phyloP scores from a whole-genome alignment of 2,797 vertebrate genomes.

The Necrosyrtes monachus region DNA sequence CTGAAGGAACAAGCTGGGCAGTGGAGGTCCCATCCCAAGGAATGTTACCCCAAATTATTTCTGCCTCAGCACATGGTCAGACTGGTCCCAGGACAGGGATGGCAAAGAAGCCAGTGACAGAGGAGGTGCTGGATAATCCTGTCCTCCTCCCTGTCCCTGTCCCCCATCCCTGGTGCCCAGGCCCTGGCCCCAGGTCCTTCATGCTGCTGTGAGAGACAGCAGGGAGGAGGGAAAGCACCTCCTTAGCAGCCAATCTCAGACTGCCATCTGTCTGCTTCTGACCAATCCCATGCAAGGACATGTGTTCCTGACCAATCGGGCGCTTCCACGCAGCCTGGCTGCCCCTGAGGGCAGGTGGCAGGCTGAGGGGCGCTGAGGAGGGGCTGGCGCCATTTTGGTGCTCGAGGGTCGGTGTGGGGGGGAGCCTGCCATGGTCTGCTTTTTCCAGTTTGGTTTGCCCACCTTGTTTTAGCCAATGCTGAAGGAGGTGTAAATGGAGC shows the following conservation, averaged over 20 bases:
- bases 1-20: neutral
- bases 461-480: fast-evolving
- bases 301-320: neutral
- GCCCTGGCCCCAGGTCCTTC: neutral
- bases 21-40: neutral
- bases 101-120: neutral
- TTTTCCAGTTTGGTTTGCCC: neutral
- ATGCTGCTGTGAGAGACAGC: neutral
- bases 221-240: neutral
- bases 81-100: too few species aligned
- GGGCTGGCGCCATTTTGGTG: neutral
- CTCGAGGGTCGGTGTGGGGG: fast-evolving
- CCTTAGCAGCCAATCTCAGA: neutral
- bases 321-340: fast-evolving
- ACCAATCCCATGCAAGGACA: neutral
- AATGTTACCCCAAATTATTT: neutral
- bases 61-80: neutral
- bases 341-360: neutral
- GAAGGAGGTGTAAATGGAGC: neutral
- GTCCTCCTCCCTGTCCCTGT: fast-evolving
- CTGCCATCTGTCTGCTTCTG: neutral
- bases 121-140: neutral
- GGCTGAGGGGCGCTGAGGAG: neutral
- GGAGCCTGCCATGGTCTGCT: fast-evolving
- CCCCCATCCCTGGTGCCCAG: fast-evolving